Evolutionary conservation across 1,140 invertebrate species (phyloP), one percentile per base, ranked within the genome.

Genomic region (Globodera rostochiensis): DNA sequence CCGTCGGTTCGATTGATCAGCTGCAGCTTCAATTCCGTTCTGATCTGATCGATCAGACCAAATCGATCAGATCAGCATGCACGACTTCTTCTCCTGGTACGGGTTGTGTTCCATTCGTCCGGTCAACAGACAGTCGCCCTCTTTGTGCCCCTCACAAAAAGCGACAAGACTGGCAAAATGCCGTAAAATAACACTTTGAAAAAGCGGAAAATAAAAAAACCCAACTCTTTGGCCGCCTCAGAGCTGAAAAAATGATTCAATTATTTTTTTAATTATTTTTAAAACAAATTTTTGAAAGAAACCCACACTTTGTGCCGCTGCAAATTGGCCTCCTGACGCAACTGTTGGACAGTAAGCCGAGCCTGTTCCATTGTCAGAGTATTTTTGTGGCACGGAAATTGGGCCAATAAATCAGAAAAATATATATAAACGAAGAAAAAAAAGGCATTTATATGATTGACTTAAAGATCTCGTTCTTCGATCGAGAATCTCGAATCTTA

Each of bases 71-170:
- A 78, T 9, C 49, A 69, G 70, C 21, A 78, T 36, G 49, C 77
- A 78, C 15, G 77, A 78, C 13, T 78, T 78, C 77, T 78, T 77
- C 69, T 78, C 77, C 21, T 78, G 77, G 70, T 19, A 78, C 25
- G 77, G 77, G 70, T 78, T 78, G 64, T 78, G 66, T 45, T 78
- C 77, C 47, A 78, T 70, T 21, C 46, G 49, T 70, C 77, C 77
- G 49, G 77, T 78, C 45, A 78, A 50, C n/a, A 78, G 47, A 78
- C 77, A 78, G 64, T 78, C 77, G 25, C 70, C 49, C 15, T 78
- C 77, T 13, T 78, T 78, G 11, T 64, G 64, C 46, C 77, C 70
- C 9, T 78, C 77, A 69, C 77, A 78, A 69, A 70, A 78, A 46
- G 71, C 77, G 2, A 78, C 77, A 13, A 78, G 70, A 47, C 57